These are phyloP conservation scores for Acrocyrtus sp. DNA, from an alignment of 2,888 invertebrate species.

Conservation along the genomic window DNA sequence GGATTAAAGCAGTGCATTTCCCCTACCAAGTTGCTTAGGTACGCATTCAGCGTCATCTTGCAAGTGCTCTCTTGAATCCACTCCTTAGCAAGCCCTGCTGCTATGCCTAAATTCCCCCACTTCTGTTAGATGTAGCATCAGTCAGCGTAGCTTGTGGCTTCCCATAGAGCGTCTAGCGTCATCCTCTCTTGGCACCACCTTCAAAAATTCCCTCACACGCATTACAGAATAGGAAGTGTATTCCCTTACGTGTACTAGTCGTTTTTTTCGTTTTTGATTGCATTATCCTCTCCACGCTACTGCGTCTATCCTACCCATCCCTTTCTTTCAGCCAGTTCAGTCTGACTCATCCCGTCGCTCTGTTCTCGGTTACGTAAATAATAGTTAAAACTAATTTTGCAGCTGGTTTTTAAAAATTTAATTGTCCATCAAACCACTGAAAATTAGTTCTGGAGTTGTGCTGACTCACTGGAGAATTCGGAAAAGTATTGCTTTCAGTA, in stretches of 20 bases:
- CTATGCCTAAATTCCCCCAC: no score
- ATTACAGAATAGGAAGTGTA: slow-evolving; percentile 22
- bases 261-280: slow-evolving; percentile 14
- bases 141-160: no score
- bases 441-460: background rate
- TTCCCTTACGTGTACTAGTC: slow-evolving; percentile 18
- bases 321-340: slow-evolving; percentile 13
- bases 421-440: background rate
- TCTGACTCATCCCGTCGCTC: slow-evolving; percentile 20
- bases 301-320: slow-evolving; percentile 23
- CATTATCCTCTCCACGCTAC: slow-evolving; percentile 15
- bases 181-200: background rate
- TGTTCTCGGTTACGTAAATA: slow-evolving; percentile 1
- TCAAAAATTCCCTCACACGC: slow-evolving; percentile 21
- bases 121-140: no score
- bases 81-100: no score
- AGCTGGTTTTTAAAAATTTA: slow-evolving; percentile 7
- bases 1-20: no score
- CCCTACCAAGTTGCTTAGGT: no score
- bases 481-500: background rate
- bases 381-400: slow-evolving; percentile 12
- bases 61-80: no score
- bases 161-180: no score
- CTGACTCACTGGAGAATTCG: background rate
- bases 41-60: no score